phyloP scores from a whole-genome alignment of 2,888 invertebrate genomes.

The Odiellus spinosus region DNA sequence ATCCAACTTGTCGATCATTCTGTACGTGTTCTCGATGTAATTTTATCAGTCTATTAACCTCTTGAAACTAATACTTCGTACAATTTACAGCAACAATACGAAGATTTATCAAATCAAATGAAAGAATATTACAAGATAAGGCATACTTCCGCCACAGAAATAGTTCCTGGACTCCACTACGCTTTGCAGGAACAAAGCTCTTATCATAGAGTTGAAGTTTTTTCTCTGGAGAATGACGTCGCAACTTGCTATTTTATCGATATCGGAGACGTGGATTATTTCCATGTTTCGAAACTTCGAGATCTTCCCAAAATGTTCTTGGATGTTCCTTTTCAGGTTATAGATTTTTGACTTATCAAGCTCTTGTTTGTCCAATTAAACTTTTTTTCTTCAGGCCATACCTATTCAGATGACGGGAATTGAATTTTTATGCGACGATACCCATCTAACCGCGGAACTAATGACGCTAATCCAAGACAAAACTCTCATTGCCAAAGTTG shows the following conservation, averaged over 20 bases:
- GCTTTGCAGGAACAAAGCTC: slow-evolving; percentile 29
- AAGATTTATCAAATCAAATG: slow-evolving; percentile 31
- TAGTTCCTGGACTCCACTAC: slow-evolving; percentile 33
- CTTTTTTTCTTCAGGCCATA: no score
- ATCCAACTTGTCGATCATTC: slow-evolving; percentile 42
- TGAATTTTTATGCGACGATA: no score
- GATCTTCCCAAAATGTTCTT: slow-evolving; percentile 47
- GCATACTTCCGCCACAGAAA: slow-evolving; percentile 12
- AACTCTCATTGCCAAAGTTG: no score
- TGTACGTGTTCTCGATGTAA: slow-evolving; percentile 4
- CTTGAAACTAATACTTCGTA: not conserved
- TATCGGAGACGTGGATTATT: slow-evolving; percentile 49
- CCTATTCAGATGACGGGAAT: no score
- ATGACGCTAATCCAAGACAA: no score
- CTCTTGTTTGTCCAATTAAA: no score
- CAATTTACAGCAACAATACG: slow-evolving; percentile 29
- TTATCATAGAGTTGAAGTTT: slow-evolving; percentile 39
- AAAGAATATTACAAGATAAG: slow-evolving; percentile 28
- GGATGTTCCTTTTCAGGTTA: slow-evolving; percentile 50
- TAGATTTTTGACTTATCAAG: no score
- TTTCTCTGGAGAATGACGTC: not conserved
- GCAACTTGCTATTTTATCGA: slow-evolving; percentile 53
- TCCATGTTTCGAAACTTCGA: slow-evolving; percentile 40
- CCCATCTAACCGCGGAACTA: no score
- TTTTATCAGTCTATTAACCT: not conserved